These are phyloP conservation scores for Nematostella vectensis DNA, from an alignment of 92 coral and sea anemone genomes.

Conservation along the genomic window DNA sequence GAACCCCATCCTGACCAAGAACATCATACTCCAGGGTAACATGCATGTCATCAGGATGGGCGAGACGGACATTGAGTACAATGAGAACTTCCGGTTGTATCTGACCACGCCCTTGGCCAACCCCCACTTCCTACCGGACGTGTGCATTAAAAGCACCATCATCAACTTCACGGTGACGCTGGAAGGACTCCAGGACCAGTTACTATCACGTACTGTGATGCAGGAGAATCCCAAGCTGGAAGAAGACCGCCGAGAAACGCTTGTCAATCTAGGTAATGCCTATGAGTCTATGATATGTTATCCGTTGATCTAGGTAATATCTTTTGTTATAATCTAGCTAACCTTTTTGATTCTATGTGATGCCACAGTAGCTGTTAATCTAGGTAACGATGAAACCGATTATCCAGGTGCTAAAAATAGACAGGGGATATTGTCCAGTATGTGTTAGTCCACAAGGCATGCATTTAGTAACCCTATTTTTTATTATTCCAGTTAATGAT, in stretches of 20 bases:
- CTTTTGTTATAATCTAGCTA: too few species aligned
- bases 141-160: slow-evolving; percentile 83
- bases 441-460: too few species aligned
- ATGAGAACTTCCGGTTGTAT: slow-evolving; percentile 84
- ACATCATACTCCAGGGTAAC: slow-evolving; percentile 61
- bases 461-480: too few species aligned
- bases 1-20: slow-evolving; percentile 69
- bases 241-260: slow-evolving; percentile 48
- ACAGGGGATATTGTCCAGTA: too few species aligned
- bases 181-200: slow-evolving; percentile 93
- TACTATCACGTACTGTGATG: slow-evolving; percentile 85
- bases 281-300: too few species aligned
- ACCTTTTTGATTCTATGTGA: too few species aligned
- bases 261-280: slow-evolving; percentile 47
- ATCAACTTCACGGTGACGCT: slow-evolving; percentile 92
- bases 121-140: slow-evolving; percentile 94
- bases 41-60: slow-evolving; percentile 62
- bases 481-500: slow-evolving; percentile 57
- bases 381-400: too few species aligned
- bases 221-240: slow-evolving; percentile 82
- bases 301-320: too few species aligned
- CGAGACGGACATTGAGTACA: slow-evolving; percentile 82
- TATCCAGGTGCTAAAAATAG: too few species aligned
- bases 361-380: too few species aligned
- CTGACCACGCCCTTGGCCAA: slow-evolving; percentile 82